Evolutionary conservation across 2,888 invertebrate genomes (phyloP), one percentile per base, ranked within the genome.

Genomic region (Colletes collaris): DNA sequence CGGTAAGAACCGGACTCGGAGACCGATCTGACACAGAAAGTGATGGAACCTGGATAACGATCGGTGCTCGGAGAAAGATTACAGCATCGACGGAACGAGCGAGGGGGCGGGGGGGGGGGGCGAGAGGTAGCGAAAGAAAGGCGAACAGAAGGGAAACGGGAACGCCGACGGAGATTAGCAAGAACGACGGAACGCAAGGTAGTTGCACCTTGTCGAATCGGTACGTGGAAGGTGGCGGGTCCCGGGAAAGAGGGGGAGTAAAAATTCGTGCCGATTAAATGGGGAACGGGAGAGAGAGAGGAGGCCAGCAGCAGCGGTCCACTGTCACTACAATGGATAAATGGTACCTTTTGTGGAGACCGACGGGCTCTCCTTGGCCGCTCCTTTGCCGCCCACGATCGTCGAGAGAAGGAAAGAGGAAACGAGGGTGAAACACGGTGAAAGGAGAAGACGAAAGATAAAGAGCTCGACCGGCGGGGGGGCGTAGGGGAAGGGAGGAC

Each of bases 321-420:
- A 73, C 77, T 79, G 86, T 86, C 81, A 67, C 87, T 75, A 70
- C 67, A 81, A 84, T 72, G 81, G 77, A 83, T 76, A 86, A 79
- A 81, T 85, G 87, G 79, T 79, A 70, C 76, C 87, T 87, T 87
- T 86, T 86, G 83, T 86, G 63, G 55, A 62, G 67, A 56, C 86
- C 83, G 80, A 62, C 71, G 70, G 44, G 55, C 67, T 65, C 72
- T 68, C 19, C 67, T 68, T 71, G 68, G 78, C 64, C 64, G 72
- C 60, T 66, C 59, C 63, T 64, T 70, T 80, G 63, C 65, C 69
- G 72, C 73, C 68, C 68, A 76, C 77, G 68, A 74, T 35, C 37
- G 63, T 4, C 44, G 56, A 52, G 40, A 40, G 19, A 56, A 55
- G 53, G 69, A 79, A 13, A 52, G 56, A 72, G 63, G 53, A 53